Base-by-base conservation (phyloP, 1,140 invertebrate genomes). In the Eurosta solidaginis region DNA sequence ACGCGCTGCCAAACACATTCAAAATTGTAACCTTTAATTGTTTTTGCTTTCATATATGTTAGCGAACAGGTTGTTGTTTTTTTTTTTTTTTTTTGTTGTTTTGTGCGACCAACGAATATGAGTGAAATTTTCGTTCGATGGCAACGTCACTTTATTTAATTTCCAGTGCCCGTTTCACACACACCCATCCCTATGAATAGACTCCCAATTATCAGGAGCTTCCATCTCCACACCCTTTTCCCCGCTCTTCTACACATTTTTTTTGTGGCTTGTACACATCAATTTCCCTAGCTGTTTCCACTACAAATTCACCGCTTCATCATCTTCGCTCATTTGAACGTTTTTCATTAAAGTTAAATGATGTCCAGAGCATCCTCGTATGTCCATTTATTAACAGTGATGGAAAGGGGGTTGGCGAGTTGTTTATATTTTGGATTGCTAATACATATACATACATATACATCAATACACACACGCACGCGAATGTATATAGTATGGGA, bases 331-430 rank as follows among this genome's bases (percentile, higher is more conserved):
- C 36, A 29, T 42, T 68, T 68, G 59, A 74, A 74, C 73, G 73
- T 47, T 74, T 76, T 76, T 76, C 75, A 76, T 76, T 76, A 76
- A 76, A 76, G 25, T 76, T 54, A 47, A 50, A 76, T 76, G 75
- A 76, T 54, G 75, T 33, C 75, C 75, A 40, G 45, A 76, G 75
- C 75, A 74, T 68, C 54, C 42, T 77, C 77, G 59, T 63, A 36
- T 77, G 77, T 73, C 42, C 75, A 74, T 74, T 74, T 74, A 74
- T 27, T 25, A 54, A 40, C 33, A 40, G 20, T 25, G 73, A 14
- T 10, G 44, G 42, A 1, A 40, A n/a, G 22, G 6, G n/a, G 33
- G n/a, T 45, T 9, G 12, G 68, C 44, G 68, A n/a, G n/a, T 12
- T 1, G 20, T 45, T 12, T 17, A 3, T 14, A n/a, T 2, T 74